Evolutionary conservation across 2,113 vertebrate species (phyloP).

Genomic region (Varanus komodoensis): DNA sequence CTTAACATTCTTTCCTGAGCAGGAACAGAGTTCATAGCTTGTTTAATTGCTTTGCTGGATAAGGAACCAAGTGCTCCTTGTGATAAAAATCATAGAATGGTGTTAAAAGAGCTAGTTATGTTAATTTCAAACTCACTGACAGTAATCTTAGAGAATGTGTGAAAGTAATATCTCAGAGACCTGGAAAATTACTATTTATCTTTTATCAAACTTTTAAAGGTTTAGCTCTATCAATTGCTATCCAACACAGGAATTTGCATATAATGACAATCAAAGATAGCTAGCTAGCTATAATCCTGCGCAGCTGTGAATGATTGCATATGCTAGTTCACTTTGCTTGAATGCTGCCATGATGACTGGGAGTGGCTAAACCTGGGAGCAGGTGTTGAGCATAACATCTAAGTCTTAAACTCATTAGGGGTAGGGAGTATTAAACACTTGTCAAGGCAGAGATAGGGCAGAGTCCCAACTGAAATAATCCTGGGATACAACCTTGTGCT

Average conservation of each 20-base stretch:
- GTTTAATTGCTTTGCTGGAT: constrained; percentile 11
- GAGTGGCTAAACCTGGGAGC: too few relatives aligned
- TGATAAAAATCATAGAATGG: background rate
- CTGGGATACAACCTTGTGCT: background rate
- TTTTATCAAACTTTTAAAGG: background rate
- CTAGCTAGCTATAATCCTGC: too few relatives aligned
- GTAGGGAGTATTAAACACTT: too few relatives aligned
- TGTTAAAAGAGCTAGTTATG: background rate
- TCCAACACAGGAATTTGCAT: background rate
- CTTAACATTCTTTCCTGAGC: constrained; percentile 35
- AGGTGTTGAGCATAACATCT: too few relatives aligned
- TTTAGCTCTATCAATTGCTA: background rate
- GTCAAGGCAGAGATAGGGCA: too few relatives aligned
- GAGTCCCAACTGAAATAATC: background rate
- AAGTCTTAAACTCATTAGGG: too few relatives aligned
- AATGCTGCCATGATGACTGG: too few relatives aligned
- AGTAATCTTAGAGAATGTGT: background rate
- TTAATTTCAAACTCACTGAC: background rate
- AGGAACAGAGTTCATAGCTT: background rate
- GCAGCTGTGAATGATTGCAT: too few relatives aligned
- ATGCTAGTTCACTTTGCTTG: too few relatives aligned
- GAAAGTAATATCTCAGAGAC: background rate
- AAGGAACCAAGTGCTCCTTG: background rate
- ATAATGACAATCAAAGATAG: too few relatives aligned
- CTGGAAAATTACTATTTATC: background rate